These are phyloP conservation scores for Lacanobia wlatinum DNA, from an alignment of 2,888 invertebrate genomes.

Conservation along the genomic window DNA sequence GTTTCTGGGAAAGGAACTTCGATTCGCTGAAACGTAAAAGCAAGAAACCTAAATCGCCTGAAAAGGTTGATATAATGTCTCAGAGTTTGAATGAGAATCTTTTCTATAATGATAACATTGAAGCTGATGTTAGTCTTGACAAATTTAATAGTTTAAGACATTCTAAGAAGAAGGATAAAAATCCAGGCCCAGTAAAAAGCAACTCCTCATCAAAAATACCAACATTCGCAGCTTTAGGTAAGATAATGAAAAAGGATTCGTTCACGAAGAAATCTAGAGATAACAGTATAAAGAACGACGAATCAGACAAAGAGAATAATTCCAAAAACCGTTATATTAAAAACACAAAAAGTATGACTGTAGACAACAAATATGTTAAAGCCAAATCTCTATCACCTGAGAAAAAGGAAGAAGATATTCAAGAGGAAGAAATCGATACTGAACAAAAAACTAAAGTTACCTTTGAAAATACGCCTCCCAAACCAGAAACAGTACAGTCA, in stretches of 20 bases:
- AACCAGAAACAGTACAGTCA: constrained; percentile 51
- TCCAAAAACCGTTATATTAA: constrained; percentile 85
- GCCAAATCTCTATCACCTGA: constrained; percentile 85
- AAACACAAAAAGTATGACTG: constrained; percentile 77
- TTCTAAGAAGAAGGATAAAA: constrained; percentile 85
- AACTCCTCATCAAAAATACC: constrained; percentile 88
- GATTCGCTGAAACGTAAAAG: constrained; percentile 88
- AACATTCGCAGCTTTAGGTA: constrained; percentile 87
- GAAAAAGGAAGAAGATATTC: constrained; percentile 78
- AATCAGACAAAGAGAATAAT: constrained; percentile 70
- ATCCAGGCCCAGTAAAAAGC: constrained; percentile 81
- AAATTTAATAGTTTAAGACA: constrained; percentile 86
- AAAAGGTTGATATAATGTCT: constrained; percentile 88
- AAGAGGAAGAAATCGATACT: constrained; percentile 76
- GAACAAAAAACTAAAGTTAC: constrained; percentile 59
- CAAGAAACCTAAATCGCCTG: constrained; percentile 82
- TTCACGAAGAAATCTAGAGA: constrained; percentile 82
- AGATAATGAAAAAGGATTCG: constrained; percentile 89
- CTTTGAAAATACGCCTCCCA: constrained; percentile 50
- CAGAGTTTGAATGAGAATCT: constrained; percentile 90
- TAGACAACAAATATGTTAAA: constrained; percentile 87
- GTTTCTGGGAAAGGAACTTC: constrained; percentile 90
- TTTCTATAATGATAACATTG: constrained; percentile 88
- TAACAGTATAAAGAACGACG: constrained; percentile 75
- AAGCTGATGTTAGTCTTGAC: constrained; percentile 83